These are phyloP conservation scores for Conger conger DNA, from an alignment of 2,113 vertebrate genomes.

Conservation along the genomic window DNA sequence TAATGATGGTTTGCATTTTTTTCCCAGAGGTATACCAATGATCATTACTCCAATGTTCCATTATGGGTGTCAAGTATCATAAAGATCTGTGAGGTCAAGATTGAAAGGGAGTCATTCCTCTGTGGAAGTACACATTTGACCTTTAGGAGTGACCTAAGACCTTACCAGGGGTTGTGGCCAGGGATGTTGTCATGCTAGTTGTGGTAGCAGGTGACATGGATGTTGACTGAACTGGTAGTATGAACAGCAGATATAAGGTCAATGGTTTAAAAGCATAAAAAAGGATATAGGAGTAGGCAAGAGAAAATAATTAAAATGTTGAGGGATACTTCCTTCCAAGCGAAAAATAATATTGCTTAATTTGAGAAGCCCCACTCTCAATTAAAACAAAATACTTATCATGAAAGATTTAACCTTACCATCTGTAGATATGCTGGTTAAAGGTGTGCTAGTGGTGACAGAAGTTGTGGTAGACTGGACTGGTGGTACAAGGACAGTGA, in stretches of 20 bases:
- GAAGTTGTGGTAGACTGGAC: conserved; percentile 50
- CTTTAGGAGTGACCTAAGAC: conserved; percentile 4
- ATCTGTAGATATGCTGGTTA: conserved; percentile 44
- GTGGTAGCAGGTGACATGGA: conserved; percentile 27
- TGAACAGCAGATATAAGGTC: conserved; percentile 37
- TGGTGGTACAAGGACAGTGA: conserved; percentile 47
- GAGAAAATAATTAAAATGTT: background rate
- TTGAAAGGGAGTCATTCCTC: too few species aligned
- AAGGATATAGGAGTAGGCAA: background rate
- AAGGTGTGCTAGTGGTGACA: conserved; percentile 51
- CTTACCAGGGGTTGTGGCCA: conserved; percentile 44
- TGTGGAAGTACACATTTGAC: background rate
- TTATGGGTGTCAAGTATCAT: too few species aligned
- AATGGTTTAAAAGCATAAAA: background rate
- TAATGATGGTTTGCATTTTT: too few species aligned
- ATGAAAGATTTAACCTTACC: conserved; percentile 47
- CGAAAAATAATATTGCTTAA: background rate
- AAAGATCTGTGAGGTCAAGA: too few species aligned
- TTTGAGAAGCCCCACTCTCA: background rate
- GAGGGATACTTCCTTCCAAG: background rate
- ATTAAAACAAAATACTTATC: background rate
- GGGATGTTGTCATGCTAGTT: conserved; percentile 32
- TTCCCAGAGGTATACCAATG: too few species aligned
- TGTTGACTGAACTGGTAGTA: conserved; percentile 33
- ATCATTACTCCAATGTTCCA: too few species aligned